Conservation (phyloP, 23 tunicate genomes). For the Pegea sp. region DNA sequence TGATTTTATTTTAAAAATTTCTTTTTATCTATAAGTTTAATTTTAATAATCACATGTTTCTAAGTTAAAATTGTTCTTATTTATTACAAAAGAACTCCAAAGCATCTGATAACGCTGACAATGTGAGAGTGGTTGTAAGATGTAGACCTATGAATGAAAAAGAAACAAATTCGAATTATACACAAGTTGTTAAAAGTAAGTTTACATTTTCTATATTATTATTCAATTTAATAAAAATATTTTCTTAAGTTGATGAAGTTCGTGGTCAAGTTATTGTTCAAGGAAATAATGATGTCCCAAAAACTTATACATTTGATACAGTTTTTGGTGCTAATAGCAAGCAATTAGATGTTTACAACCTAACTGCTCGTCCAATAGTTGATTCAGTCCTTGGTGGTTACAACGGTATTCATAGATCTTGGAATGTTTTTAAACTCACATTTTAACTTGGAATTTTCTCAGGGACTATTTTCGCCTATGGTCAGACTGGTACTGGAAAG, state of each 20-base stretch:
- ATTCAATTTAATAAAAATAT: not conserved
- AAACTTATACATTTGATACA: conserved; percentile 77
- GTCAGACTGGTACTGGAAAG: conserved; percentile 98
- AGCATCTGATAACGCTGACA: conserved; percentile 42
- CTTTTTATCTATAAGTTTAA: no score
- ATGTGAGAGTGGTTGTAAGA: conserved; percentile 85
- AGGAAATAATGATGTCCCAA: conserved; percentile 68
- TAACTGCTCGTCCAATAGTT: conserved; percentile 93
- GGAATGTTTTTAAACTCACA: not conserved
- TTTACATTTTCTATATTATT: not conserved
- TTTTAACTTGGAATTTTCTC: not conserved
- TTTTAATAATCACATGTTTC: no score
- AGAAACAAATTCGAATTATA: conserved; percentile 21
- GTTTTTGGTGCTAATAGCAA: conserved; percentile 92
- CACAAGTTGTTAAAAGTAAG: conserved; percentile 29
- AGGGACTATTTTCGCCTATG: conserved; percentile 97
- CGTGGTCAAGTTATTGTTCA: conserved; percentile 63
- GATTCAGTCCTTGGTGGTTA: conserved; percentile 90
- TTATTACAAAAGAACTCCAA: conserved; percentile 1
- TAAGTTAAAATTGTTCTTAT: not conserved
- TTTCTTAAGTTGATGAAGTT: conserved; percentile 59
- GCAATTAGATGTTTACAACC: conserved; percentile 93
- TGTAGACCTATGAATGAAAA: conserved; percentile 79
- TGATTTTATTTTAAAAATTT: no score
- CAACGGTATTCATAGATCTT: conserved; percentile 31